Evolutionary conservation across 2,113 vertebrate species (phyloP), one percentile per base, ranked within the genome.

Genomic region (Vombatus ursinus): DNA sequence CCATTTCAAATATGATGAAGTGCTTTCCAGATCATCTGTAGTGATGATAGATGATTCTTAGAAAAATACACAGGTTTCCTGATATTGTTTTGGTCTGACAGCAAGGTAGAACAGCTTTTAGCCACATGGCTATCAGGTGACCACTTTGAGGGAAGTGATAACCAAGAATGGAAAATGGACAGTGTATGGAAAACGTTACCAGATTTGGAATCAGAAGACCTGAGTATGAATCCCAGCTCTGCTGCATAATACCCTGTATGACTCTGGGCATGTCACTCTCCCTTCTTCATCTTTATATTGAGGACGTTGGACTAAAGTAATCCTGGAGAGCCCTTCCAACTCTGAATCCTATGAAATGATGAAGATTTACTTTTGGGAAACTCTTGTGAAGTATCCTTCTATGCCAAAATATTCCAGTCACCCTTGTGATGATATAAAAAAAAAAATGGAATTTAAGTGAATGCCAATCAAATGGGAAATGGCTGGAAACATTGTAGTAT

Each of bases 1-100:
- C 96, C 94, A 93, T 96, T 92, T 96, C 94, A 50, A 8, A 1
- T 28, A 91, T n/a, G 53, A 90, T 95, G 49, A 93, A 92, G 94
- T 9, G 50, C 52, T 93, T 95, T 93, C 47, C 48, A 50, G 94
- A 50, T 92, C n/a, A 93, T 92, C 95, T 53, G 52, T 0, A 53
- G 47, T 49, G 90, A 31, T 25, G 50, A 53, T 92, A 90, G 57
- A 48, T 26, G 57, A 90, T 53, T 95, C 91, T 95, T 84, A 28
- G 91, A 90, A 92, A 84, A 84, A 44, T 44, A n/a, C 6, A 44
- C n/a, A 84, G n/a, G n/a, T 84, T 84, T 44, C 68, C 68, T 22
- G 19, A 84, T 84, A 44, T 8, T 44, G 31, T 14, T 77, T n/a
- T 77, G 61, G 31, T n/a, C 61, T 68, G 31, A 0, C 51, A 92